Percentiles rank a stretch among this genome's conserved stretches.
phyloP scores from a whole-genome alignment of 2,113 vertebrate species.

The Brachionichthys hirsutus region DNA sequence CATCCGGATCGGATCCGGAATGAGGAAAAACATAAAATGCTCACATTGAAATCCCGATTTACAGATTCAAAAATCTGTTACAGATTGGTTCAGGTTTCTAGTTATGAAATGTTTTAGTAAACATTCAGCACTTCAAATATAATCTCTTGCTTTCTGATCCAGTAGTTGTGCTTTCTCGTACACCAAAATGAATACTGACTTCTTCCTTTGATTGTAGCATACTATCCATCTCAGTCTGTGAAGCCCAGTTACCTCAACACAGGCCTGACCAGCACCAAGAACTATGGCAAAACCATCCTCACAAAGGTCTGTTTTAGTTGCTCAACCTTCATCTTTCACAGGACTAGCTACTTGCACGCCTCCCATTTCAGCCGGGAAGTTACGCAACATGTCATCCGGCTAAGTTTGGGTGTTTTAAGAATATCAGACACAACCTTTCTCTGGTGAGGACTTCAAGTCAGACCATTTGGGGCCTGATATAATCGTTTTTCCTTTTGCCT shows the following conservation, averaged over 20 bases:
- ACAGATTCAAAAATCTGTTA: no score
- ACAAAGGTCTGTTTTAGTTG: constrained; percentile 84
- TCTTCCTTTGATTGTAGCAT: constrained; percentile 77
- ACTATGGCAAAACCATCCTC: constrained; percentile 98
- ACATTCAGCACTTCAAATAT: no score
- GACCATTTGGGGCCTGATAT: background rate
- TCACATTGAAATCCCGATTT: no score
- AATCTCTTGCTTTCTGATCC: background rate
- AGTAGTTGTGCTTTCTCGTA: background rate
- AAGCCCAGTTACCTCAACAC: constrained; percentile 95
- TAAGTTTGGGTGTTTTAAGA: constrained; percentile 11
- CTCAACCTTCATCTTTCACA: background rate
- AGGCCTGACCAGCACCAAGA: constrained; percentile 97
- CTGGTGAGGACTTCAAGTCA: constrained; percentile 1
- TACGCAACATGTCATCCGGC: constrained; percentile 17
- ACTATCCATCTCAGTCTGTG: constrained; percentile 78
- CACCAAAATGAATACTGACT: background rate
- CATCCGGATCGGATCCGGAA: no score
- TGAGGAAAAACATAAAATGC: no score
- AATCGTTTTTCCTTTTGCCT: background rate
- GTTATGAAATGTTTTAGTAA: no score
- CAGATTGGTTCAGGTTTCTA: no score
- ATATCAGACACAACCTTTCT: constrained; percentile 27
- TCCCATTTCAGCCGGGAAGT: background rate
- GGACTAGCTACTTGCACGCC: background rate